A percentile compares a stretch with the other conserved stretches of the same genome.
Evolutionary conservation across 2,113 vertebrate species (phyloP).

Genomic region (Arothron firmamentum): DNA sequence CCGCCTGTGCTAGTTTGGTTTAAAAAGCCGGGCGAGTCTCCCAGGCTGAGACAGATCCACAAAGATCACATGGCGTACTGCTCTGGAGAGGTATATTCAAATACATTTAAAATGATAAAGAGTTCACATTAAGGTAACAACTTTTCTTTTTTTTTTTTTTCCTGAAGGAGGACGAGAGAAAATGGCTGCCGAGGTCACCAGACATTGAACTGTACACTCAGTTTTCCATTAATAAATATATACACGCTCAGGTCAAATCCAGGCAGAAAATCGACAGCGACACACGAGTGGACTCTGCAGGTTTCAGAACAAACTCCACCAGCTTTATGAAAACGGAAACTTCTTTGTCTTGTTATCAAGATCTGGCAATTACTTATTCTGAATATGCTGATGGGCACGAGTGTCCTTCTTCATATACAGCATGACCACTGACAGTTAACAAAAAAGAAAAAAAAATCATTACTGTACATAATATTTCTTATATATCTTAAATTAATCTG

Average conservation of each 20-base stretch:
- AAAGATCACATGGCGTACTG: conserved; percentile 60
- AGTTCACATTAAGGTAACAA: conserved; percentile 69
- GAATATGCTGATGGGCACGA: conserved; percentile 57
- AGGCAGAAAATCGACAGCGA: conserved; percentile 32
- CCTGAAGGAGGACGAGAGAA: conserved; percentile 58
- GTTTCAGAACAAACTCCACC: conserved; percentile 54
- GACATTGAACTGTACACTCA: conserved; percentile 69
- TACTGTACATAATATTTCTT: conserved; percentile 83
- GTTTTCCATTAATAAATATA: conserved; percentile 73
- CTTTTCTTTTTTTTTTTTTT: conserved; percentile 37
- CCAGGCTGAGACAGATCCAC: conserved; percentile 58
- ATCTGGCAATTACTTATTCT: conserved; percentile 60
- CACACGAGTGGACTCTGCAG: conserved; percentile 44
- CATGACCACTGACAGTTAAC: conserved; percentile 74
- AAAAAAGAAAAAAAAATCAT: conserved; percentile 65
- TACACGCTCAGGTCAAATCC: conserved; percentile 69
- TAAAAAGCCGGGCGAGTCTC: conserved; percentile 63
- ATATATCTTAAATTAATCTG: conserved; percentile 84
- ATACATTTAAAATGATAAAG: conserved; percentile 68
- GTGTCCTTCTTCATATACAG: conserved; percentile 67
- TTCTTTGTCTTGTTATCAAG: conserved; percentile 50
- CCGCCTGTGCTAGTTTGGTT: conserved; percentile 69
- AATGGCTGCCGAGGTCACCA: conserved; percentile 65
- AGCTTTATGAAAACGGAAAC: conserved; percentile 52
- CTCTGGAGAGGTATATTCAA: conserved; percentile 78